Conservation (phyloP, 2,888 invertebrate species). For the Galeopsomyia nigrocyanea region DNA sequence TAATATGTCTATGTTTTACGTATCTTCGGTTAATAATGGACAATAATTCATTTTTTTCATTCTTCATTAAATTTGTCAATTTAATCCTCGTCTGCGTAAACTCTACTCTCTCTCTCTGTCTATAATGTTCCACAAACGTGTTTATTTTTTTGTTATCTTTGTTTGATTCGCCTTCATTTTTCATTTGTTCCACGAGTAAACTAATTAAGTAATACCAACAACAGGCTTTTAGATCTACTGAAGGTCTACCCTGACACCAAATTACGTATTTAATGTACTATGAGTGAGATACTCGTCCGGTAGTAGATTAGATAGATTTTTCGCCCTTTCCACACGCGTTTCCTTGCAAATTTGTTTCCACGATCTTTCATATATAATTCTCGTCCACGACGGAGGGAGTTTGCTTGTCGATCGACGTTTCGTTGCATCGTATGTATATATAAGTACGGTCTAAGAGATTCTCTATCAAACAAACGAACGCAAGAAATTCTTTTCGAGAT, state of each 20-base stretch:
- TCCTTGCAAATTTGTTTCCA: constrained; percentile 36
- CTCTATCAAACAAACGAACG: not conserved
- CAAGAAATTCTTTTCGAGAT: not conserved
- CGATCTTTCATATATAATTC: constrained; percentile 10
- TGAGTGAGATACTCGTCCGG: constrained; percentile 73
- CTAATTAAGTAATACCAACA: constrained; percentile 66
- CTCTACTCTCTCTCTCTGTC: constrained; percentile 36
- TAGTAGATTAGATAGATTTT: constrained; percentile 36
- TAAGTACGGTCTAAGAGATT: constrained; percentile 35
- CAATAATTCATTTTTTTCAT: constrained; percentile 41
- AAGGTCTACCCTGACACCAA: constrained; percentile 86
- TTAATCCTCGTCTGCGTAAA: constrained; percentile 44
- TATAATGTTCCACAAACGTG: constrained; percentile 28
- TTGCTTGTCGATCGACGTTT: constrained; percentile 35
- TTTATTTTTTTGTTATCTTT: constrained; percentile 32
- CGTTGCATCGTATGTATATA: constrained; percentile 37
- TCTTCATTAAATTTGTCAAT: constrained; percentile 43
- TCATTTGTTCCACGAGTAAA: constrained; percentile 39
- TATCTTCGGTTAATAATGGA: constrained; percentile 50
- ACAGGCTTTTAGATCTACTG: constrained; percentile 66
- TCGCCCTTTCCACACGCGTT: constrained; percentile 44
- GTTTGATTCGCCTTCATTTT: constrained; percentile 26
- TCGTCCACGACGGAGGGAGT: constrained; percentile 29
- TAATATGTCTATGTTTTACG: constrained; percentile 50
- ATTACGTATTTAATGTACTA: constrained; percentile 88